These are phyloP conservation scores for Platypus cylindrus DNA, from an alignment of 2,888 invertebrate genomes.

Conservation along the genomic window DNA sequence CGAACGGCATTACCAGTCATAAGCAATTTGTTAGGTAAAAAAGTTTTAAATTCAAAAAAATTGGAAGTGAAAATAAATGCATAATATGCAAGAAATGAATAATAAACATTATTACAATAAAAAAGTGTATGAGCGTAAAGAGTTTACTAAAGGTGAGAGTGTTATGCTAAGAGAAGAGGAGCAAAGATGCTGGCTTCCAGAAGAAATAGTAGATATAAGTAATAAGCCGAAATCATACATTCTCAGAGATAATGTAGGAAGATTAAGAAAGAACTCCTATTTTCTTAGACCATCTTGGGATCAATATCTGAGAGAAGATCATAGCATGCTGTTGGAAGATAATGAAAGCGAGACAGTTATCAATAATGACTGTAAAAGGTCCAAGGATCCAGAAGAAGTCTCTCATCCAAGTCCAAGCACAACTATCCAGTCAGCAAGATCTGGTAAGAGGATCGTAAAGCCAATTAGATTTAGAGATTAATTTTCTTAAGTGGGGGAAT, in stretches of 20 bases:
- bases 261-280: conserved; percentile 8
- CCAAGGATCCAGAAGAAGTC: too few relatives aligned
- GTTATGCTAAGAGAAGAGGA: conserved; percentile 8
- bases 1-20: conserved; percentile 7
- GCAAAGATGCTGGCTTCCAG: conserved; percentile 9
- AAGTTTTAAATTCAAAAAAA: not conserved
- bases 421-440: not conserved
- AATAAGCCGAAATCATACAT: conserved; percentile 7
- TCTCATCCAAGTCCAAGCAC: too few relatives aligned
- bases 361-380: not conserved
- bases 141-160: conserved; percentile 7
- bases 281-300: conserved; percentile 8
- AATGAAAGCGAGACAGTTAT: not conserved
- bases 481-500: too few relatives aligned
- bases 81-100: conserved; percentile 1
- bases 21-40: conserved; percentile 3
- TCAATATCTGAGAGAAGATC: too few relatives aligned
- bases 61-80: not conserved
- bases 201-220: conserved; percentile 7
- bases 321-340: too few relatives aligned
- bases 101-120: conserved; percentile 4
- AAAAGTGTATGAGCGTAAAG: not conserved
- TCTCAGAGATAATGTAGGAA: conserved; percentile 7
- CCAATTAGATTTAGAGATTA: conserved; percentile 1
- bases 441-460: not conserved